Base-by-base conservation (phyloP, 2,888 invertebrate species). In the Deroplatys truncata region DNA sequence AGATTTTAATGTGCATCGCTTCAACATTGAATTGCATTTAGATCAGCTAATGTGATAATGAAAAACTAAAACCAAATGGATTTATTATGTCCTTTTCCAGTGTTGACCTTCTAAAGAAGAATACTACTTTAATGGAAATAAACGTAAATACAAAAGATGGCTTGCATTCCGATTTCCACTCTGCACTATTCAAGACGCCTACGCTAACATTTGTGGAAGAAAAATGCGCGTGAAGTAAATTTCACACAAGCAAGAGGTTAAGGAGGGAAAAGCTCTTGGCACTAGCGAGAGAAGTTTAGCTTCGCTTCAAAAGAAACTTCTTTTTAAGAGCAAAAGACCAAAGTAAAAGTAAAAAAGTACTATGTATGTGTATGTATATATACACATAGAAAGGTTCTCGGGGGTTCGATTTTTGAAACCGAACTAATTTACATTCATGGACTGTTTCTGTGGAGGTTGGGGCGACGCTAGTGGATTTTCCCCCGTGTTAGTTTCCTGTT, bases 391-490 rank as follows among this genome's bases (percentile, higher is more conserved):
- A 72, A 72, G 56, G 56, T 72, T 72, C 49, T 86, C 56, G 29
- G 86, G 28, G 56, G 86, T 86, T 86, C n/a, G 86, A 86, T 56
- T 86, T 72, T 72, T 86, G 49, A 86, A 86, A 86, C 86, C 86
- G 3, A 28, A 56, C 56, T 86, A 86, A 86, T 86, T 86, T 86
- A 86, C 56, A 86, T 86, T 43, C 86, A 86, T n/a, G 28, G 28
- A 86, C 86, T 43, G 86, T 72, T 72, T 72, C 56, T 72, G 20
- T 72, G 56, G 56, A 72, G 56, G 56, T 72, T 72, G 56, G 56
- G 56, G 56, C 56, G 5, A 72, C 25, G 56, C 56, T 72, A 72
- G 56, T 72, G 56, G 56, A 72, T 72, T 72, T 72, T 72, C 56
- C 25, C 56, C 56, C 56, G 56, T 72, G 56, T 72, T 72, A 72